Evolutionary conservation across 2,113 vertebrate species (phyloP), one percentile per base, ranked within the genome.

Genomic region (Oryzias curvinotus): DNA sequence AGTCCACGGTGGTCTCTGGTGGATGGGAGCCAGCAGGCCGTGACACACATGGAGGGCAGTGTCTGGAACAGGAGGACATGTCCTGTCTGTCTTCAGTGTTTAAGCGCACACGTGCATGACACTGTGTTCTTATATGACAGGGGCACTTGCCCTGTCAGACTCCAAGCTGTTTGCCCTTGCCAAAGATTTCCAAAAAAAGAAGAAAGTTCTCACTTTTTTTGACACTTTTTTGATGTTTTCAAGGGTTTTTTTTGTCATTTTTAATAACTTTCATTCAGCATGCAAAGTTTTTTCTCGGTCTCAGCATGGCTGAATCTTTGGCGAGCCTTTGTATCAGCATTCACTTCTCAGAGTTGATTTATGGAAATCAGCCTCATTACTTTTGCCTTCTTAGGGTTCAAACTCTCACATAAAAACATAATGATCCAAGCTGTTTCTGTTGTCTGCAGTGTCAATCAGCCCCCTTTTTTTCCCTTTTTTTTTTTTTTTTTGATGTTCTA

Each of bases 351-450:
- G 61, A 57, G 60, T 70, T 73, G 82, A 75, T 71, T 78, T 65
- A 62, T 74, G 69, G 62, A 80, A 83, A 81, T 79, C 56, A 64
- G 54, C 63, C 75, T 87, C 73, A 84, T 84, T 71, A 74, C 73
- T 50, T 81, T 69, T 69, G 65, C 54, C 66, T 69, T 66, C 62
- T 64, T 52, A 62, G 25, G 7, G 71, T 75, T 81, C 74, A 80
- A 25, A 68, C 68, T 49, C 57, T 73, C 68, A 55, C 71, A 79
- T 79, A 58, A 82, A 84, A 86, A 73, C 71, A 81, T 73, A 76
- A 82, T 69, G 80, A 86, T 85, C 77, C 80, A 65, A 78, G 82
- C 80, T 53, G 71, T 75, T 76, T 73, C 78, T 84, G 80, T 83
- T 90, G 83, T 81, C 65, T 77, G 69, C 74, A 16, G 71, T 46